Percentiles rank a stretch among this genome's conserved stretches.
phyloP scores from a whole-genome alignment of 2,888 invertebrate species.

The Drosophila merina region DNA sequence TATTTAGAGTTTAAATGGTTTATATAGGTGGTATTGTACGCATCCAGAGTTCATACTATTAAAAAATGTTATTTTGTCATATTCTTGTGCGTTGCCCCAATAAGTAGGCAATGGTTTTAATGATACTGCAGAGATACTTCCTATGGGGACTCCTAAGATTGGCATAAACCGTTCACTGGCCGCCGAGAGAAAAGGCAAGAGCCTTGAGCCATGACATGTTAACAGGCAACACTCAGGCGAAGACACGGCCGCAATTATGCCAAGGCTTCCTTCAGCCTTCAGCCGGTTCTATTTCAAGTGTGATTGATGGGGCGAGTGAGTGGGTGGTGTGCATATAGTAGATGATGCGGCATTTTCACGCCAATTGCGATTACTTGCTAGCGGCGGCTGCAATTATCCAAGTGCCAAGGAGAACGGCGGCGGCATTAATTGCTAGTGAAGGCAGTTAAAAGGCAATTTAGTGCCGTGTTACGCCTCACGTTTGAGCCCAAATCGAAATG shows the following conservation, averaged over 20 bases:
- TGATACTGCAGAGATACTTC: slow-evolving; percentile 13
- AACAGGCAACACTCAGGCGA: slow-evolving; percentile 3
- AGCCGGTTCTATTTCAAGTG: slow-evolving; percentile 50
- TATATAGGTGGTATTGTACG: too few species aligned
- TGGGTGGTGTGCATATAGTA: neutral
- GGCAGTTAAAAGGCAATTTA: slow-evolving; percentile 74
- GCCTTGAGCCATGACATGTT: slow-evolving; percentile 16
- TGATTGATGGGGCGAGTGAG: slow-evolving; percentile 39
- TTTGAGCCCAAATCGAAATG: slow-evolving; percentile 48
- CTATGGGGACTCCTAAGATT: neutral
- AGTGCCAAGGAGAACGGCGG: slow-evolving; percentile 61
- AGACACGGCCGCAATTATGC: slow-evolving; percentile 54
- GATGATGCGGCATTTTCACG: slow-evolving; percentile 26
- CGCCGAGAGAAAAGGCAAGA: too few species aligned
- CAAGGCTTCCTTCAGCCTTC: slow-evolving; percentile 64
- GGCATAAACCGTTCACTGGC: too few species aligned
- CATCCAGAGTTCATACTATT: too few species aligned
- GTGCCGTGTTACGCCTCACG: slow-evolving; percentile 15
- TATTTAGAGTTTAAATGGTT: too few species aligned
- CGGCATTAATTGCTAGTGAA: slow-evolving; percentile 73
- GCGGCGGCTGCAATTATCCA: slow-evolving; percentile 60
- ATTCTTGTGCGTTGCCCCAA: neutral
- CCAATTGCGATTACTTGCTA: slow-evolving; percentile 44
- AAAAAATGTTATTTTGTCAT: too few species aligned
- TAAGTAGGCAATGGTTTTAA: neutral